phyloP scores from a whole-genome alignment of 2,113 vertebrate genomes.

The Malurus melanocephalus region DNA sequence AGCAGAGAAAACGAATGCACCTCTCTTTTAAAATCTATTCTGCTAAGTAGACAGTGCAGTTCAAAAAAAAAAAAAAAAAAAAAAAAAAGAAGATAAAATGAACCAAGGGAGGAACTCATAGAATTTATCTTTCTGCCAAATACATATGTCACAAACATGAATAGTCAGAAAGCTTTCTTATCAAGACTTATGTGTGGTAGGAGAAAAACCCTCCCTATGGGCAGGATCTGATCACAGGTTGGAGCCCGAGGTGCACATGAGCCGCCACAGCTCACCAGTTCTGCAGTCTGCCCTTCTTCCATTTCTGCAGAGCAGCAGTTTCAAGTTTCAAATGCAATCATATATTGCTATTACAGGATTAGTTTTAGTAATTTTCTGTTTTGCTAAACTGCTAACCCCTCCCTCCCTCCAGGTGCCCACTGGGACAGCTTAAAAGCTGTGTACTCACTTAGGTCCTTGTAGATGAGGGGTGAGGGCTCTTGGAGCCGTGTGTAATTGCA shows the following conservation, averaged over 20 bases:
- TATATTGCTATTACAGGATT: not conserved
- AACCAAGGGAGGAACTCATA: not conserved
- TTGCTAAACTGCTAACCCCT: not conserved
- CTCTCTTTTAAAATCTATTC: not conserved
- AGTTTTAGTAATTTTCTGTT: not conserved
- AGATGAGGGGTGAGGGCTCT: not conserved
- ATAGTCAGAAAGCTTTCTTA: not conserved
- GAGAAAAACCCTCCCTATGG: not conserved
- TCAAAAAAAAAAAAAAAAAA: no score
- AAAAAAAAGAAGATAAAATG: not conserved
- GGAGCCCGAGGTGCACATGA: not conserved
- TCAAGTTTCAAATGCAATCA: not conserved
- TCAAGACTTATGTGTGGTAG: rapidly evolving
- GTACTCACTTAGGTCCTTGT: not conserved
- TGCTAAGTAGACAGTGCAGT: not conserved
- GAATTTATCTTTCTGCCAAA: not conserved
- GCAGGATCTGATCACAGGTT: not conserved
- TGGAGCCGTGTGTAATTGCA: not conserved
- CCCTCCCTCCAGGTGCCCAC: not conserved
- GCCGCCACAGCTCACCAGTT: not conserved
- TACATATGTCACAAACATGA: not conserved
- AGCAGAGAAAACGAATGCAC: not conserved
- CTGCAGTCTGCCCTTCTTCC: not conserved
- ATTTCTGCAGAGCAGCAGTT: not conserved
- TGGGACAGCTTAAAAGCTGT: not conserved